Base-by-base conservation (phyloP, 2,797 vertebrate species). In the Chelmon rostratus region DNA sequence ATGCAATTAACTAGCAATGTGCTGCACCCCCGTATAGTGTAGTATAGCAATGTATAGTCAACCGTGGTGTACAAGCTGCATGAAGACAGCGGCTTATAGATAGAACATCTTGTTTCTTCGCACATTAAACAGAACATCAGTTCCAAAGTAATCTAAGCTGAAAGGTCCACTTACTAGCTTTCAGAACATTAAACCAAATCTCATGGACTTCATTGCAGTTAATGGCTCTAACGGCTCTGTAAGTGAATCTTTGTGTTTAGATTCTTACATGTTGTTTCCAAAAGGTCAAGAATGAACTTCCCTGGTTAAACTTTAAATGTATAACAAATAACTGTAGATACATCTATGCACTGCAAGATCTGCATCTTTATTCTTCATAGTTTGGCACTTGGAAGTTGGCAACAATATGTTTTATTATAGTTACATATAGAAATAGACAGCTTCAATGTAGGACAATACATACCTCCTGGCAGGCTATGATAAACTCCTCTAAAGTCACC, bases 401-500 rank as follows among this genome's bases (percentile, higher is more conserved):
- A 28, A 10, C 62, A 8, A 8, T 3, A 35, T 37, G 2, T 28
- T 1, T 28, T 23, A 3, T 19, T 28, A 10, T 6, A 9, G 33
- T 66, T 23, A 40, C 8, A 79, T 38, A 19, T 2, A 12, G 38
- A 61, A 76, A 44, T 10, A 40, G 19, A 68, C 38, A 35, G 2
- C 3, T 70, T 6, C 54, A 0, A 69, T 53, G 5, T 3, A 62
- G 25, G 8, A 44, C 0, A 57, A 57, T 50, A 86, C 95, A 86
- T 94, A 99, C 98, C 96, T 99, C 97, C 87, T 98, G 97, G 86
- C 98, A 99, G 0, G 97, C 98, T 75, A 98, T 91, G 79, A 99
- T 91, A 90, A 99, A 99, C 92, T 99, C 98, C 75, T 99, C 98
- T 89, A 99, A 90, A 81, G 98, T 99, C 89, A 99, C 97, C 69